Conservation (phyloP, 2,113 vertebrate species). For the Neolamprologus fasciatus region DNA sequence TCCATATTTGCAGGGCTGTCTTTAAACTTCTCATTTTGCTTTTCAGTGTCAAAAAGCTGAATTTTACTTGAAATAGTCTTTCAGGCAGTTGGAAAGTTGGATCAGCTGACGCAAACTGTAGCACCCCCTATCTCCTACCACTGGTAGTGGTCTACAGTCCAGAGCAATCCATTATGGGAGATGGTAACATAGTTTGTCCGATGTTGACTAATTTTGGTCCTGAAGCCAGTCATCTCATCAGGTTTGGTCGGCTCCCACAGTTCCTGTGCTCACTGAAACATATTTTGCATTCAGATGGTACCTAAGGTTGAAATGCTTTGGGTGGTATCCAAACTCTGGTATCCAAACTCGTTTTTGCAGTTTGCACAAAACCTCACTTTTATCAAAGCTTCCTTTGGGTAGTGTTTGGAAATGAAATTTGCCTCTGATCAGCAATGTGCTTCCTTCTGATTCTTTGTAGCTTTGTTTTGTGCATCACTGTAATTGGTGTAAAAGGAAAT, state of each 20-base stretch:
- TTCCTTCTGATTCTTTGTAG: neutral
- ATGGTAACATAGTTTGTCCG: neutral
- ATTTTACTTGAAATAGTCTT: neutral
- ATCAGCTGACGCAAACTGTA: neutral
- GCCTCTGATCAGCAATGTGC: neutral
- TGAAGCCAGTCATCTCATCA: neutral
- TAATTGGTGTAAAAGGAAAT: neutral
- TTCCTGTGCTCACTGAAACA: neutral
- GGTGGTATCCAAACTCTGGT: neutral
- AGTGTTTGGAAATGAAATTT: neutral
- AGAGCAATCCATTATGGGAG: neutral
- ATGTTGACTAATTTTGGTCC: neutral
- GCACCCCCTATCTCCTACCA: neutral
- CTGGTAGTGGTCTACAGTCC: neutral
- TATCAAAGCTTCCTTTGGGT: neutral
- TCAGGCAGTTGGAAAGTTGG: neutral
- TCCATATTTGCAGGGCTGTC: neutral
- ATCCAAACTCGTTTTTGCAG: neutral
- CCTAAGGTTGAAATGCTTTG: neutral
- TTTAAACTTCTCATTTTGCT: rapidly evolving
- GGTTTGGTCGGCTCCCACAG: neutral
- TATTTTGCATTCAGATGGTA: neutral
- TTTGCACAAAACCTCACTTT: neutral
- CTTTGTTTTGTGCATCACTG: neutral
- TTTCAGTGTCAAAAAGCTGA: neutral